phyloP scores from a whole-genome alignment of 2,888 invertebrate genomes.

The Pseudoips prasinana region DNA sequence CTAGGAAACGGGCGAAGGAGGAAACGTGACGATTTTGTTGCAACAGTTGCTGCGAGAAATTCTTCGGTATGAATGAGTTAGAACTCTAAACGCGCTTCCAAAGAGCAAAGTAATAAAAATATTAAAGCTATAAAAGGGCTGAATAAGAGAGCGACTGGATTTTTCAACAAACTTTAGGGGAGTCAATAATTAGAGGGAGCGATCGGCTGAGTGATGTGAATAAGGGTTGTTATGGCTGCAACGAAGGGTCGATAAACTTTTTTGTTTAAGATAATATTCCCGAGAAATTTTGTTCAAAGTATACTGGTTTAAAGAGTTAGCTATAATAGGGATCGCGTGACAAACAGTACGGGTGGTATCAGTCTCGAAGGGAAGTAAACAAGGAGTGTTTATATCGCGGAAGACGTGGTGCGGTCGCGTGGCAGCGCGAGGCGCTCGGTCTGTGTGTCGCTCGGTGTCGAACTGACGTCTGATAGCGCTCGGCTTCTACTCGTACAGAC shows the following conservation, averaged over 20 bases:
- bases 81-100: slow-evolving; percentile 35
- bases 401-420: slow-evolving; percentile 46
- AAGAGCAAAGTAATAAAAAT: slow-evolving; percentile 60
- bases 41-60: slow-evolving; percentile 32
- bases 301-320: slow-evolving; percentile 17
- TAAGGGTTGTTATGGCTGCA: slow-evolving; percentile 74
- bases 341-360: slow-evolving; percentile 15
- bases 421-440: slow-evolving; percentile 66
- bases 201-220: slow-evolving; percentile 68
- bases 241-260: slow-evolving; percentile 75
- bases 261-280: slow-evolving; percentile 27
- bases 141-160: slow-evolving; percentile 51
- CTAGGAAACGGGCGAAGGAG: slow-evolving; percentile 46
- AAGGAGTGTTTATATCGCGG: slow-evolving; percentile 69
- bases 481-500: slow-evolving; percentile 36
- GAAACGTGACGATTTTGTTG: slow-evolving; percentile 41
- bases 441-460: slow-evolving; percentile 69
- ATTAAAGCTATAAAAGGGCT: slow-evolving; percentile 62
- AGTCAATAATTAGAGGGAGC: slow-evolving; percentile 79
- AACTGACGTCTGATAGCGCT: slow-evolving; percentile 67
- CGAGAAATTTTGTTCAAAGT: slow-evolving; percentile 12
- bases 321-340: slow-evolving; percentile 4
- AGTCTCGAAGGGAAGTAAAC: slow-evolving; percentile 24
- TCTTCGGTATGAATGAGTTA: slow-evolving; percentile 19
- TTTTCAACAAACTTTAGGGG: slow-evolving; percentile 72